Evolutionary conservation across 2,888 invertebrate species (phyloP), one percentile per base, ranked within the genome.

Genomic region (Erebia aethiops): DNA sequence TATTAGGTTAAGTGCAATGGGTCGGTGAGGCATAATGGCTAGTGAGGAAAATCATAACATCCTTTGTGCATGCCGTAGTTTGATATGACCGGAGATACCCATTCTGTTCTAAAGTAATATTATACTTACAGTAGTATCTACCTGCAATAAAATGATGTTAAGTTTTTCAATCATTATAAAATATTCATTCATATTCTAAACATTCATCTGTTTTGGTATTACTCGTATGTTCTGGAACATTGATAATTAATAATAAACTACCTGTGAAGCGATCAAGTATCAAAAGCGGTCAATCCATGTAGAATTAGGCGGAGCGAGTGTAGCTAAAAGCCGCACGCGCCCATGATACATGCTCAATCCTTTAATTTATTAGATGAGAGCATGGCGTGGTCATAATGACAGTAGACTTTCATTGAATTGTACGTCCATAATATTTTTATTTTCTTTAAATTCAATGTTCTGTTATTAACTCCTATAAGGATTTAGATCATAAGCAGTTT

Each of bases 1-100:
- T 88, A 87, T 87, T 86, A 85, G 90, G 85, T 85, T 89, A 87
- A 89, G 85, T 88, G 87, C 84, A 84, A 84, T 77, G 80, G 82
- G 79, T 82, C 81, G 81, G 73, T 74, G 78, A 79, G 79, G 75
- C 76, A 78, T 80, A 80, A 81, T 82, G 77, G 82, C 74, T 77
- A 77, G 72, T 74, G 77, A 79, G 76, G 79, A 77, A 79, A 84
- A 86, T 82, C 82, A 78, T 80, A 77, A 77, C 46, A 62, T 49
- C 62, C 62, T 62, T 62, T 46, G 46, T 21, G 21, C 14, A 62
- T 21, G 62, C 21, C 46, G 62, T 62, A 14, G 14, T 49, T 62
- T 62, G 11, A 62, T 62, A 49, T 11, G 16, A 49, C 16, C 49
- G 21, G 21, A 46, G 8, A 49, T 62, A 54, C 18, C 3, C 9